These are phyloP conservation scores for Microctonus aethiopoides DNA, from an alignment of 2,888 invertebrate genomes.

Conservation along the genomic window DNA sequence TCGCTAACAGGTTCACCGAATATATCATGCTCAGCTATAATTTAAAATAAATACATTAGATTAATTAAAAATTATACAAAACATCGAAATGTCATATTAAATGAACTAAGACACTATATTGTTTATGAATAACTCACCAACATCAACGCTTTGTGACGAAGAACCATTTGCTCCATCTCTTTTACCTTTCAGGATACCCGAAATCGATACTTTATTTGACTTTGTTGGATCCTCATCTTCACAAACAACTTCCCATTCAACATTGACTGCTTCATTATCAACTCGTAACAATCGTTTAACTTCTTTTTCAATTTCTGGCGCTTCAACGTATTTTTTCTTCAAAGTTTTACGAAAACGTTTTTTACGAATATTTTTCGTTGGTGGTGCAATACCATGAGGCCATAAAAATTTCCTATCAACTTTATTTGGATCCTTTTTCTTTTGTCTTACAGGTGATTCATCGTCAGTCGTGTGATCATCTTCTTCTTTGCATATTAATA, in stretches of 20 bases:
- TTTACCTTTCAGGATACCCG: constrained; percentile 61
- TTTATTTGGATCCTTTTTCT: constrained; percentile 85
- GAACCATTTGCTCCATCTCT: constrained; percentile 60
- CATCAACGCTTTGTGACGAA: constrained; percentile 66
- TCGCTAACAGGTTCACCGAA: constrained; percentile 95
- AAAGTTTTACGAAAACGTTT: constrained; percentile 93
- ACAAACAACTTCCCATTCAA: constrained; percentile 89
- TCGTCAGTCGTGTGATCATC: constrained; percentile 84
- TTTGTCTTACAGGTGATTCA: constrained; percentile 81
- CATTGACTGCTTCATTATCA: constrained; percentile 91
- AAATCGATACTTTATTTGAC: constrained; percentile 63
- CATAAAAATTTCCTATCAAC: constrained; percentile 93
- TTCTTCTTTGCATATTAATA: constrained; percentile 88
- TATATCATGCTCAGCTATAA: constrained; percentile 82
- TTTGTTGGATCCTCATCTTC: constrained; percentile 82
- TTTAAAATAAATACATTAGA: not conserved
- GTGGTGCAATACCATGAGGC: constrained; percentile 96
- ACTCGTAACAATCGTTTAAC: constrained; percentile 90
- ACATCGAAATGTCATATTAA: too few species aligned
- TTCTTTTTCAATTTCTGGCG: constrained; percentile 98
- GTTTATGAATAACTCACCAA: constrained; percentile 58
- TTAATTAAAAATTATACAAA: not conserved
- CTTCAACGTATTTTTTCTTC: constrained; percentile 96
- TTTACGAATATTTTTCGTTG: constrained; percentile 93
- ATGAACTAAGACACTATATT: too few species aligned